Conservation (phyloP, 2,888 invertebrate genomes). For the Pandemis corylana region DNA sequence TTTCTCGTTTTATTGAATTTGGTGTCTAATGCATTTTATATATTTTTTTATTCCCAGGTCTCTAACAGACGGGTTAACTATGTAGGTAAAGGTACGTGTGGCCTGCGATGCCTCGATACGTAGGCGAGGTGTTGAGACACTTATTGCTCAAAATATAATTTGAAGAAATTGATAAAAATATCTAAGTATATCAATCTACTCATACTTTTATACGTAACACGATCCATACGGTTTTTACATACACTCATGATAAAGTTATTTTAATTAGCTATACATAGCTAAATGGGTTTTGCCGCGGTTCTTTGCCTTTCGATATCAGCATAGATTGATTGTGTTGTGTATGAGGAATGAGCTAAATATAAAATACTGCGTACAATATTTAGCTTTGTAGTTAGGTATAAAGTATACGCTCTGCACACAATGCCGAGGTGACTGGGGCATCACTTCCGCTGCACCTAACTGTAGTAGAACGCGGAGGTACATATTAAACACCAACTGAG, state of each 20-base stretch:
- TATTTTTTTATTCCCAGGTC: no score
- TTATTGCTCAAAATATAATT: no score
- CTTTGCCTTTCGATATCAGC: background rate
- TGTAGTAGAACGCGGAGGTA: conserved; percentile 18
- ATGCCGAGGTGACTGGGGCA: conserved; percentile 73
- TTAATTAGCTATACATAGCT: background rate
- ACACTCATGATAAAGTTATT: background rate
- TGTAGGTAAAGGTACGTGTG: no score
- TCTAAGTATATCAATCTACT: no score
- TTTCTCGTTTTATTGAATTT: no score
- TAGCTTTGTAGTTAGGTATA: conserved; percentile 28
- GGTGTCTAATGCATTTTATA: no score
- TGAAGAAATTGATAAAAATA: no score
- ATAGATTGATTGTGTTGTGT: no score
- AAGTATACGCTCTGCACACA: conserved; percentile 57
- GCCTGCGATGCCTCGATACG: background rate
- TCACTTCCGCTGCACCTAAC: conserved; percentile 66
- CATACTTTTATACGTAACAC: background rate
- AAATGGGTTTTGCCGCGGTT: background rate
- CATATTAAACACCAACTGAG: conserved; percentile 8
- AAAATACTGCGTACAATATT: conserved; percentile 43
- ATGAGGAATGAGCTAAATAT: background rate
- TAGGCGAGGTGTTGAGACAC: background rate
- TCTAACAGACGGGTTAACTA: no score
- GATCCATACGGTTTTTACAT: background rate